phyloP scores from a whole-genome alignment of 2,797 vertebrate species.

The Coregonus suidteri region DNA sequence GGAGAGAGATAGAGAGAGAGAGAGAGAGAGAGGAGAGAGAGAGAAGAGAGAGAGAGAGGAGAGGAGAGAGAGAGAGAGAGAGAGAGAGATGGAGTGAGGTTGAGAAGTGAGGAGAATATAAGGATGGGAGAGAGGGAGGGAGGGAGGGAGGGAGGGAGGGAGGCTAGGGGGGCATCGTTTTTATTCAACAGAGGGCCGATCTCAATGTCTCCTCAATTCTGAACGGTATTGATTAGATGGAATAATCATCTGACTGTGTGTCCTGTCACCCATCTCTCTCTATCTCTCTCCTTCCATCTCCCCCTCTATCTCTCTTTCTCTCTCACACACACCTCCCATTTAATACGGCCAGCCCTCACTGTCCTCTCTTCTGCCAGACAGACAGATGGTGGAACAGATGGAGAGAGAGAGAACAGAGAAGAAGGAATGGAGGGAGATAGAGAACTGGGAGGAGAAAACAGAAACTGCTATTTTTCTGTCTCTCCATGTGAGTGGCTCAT shows the following conservation, averaged over 20 bases:
- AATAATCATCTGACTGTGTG: not conserved
- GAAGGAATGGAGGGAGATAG: no score
- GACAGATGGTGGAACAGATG: not conserved
- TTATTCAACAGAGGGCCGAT: constrained; percentile 1
- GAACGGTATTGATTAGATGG: constrained; percentile 13
- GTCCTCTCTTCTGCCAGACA: not conserved
- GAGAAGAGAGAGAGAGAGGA: not conserved
- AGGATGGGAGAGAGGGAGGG: constrained; percentile 11
- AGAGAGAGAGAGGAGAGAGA: not conserved
- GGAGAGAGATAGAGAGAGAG: constrained; percentile 3
- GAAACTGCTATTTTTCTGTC: not conserved
- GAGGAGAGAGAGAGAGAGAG: not conserved
- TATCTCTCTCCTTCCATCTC: no score
- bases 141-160: not conserved
- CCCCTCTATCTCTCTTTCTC: no score
- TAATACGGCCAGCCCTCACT: no score
- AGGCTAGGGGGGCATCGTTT: not conserved
- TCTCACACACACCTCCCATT: no score
- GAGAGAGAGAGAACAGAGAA: no score
- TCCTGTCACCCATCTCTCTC: not conserved
- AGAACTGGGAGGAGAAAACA: no score
- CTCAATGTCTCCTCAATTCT: not conserved
- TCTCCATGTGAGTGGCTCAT: not conserved
- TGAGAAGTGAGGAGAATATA: no score
- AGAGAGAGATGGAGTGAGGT: not conserved